Evolutionary conservation across 2,888 invertebrate genomes (phyloP), one percentile per base, ranked within the genome.

Genomic region (Calameuta pallipes): DNA sequence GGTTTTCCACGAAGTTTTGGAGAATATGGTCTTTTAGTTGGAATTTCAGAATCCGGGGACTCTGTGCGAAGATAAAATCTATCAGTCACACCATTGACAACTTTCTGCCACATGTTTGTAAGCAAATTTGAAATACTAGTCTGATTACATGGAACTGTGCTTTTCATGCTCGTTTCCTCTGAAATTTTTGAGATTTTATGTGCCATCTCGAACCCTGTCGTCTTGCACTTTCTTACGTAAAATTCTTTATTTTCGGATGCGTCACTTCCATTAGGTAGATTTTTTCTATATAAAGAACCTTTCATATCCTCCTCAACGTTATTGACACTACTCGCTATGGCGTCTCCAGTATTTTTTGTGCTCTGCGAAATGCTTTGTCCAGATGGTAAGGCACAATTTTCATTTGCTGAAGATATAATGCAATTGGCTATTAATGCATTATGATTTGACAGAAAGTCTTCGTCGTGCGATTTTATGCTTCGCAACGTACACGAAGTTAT

Each of bases 1-100:
- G 76, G 68, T 41, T 83, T 87, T 35, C 83, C 78, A 41, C 82
- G 80, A 11, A 77, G 74, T 75, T 83, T 85, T 2, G 77, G 69
- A 35, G 81, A 76, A 12, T 81, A 81, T 9, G 80, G 75, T 23
- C 75, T 82, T 56, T 85, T 84, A 71, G 76, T 69, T 11, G 80
- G 81, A 69, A 81, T 76, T 71, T 82, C 83, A 41, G 80, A 78
- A 11, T 85, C 82, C 73, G 79, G 80, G 75, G 75, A 73, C 2
- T 78, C 78, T 31, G 78, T 71, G 75, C 69, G 78, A 41, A 36
- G 80, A 73, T 36, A 73, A n/a, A 85, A 75, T 74, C 80, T 78
- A 69, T 83, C 82, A 11, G 84, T 76, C 9, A 85, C 76, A 0
- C 79, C 79, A 9, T 79, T 78, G 2, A 83, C 75, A 36, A 84